Evolutionary conservation across 2,888 invertebrate genomes (phyloP).

Genomic region (Invenusta paracnida): DNA sequence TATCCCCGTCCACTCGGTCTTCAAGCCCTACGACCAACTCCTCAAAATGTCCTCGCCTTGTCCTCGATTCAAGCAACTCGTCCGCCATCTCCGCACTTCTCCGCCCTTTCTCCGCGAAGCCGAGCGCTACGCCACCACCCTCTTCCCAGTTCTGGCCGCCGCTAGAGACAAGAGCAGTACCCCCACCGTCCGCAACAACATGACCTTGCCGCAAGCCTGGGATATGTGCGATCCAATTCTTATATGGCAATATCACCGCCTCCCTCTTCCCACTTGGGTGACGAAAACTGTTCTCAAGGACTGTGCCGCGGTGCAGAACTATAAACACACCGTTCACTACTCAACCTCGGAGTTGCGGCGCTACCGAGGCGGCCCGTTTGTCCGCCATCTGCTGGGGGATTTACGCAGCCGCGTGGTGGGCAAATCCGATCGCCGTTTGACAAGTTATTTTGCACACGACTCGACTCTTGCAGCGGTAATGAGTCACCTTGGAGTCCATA

Average conservation of each 20-base stretch:
- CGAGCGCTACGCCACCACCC: background rate
- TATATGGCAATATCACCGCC: background rate
- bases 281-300: background rate
- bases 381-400: background rate
- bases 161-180: background rate
- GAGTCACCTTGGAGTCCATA: slow-evolving; percentile 19
- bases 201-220: background rate
- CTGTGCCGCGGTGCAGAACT: background rate
- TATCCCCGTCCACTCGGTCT: slow-evolving; percentile 13
- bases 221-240: background rate
- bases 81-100: background rate
- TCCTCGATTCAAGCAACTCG: background rate
- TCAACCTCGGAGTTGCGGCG: background rate
- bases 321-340: slow-evolving; percentile 2
- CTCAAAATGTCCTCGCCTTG: slow-evolving; percentile 28
- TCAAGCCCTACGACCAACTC: background rate
- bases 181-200: too few species aligned
- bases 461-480: slow-evolving; percentile 1
- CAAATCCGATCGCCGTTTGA: background rate
- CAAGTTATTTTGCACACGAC: slow-evolving; percentile 14
- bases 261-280: background rate
- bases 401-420: background rate
- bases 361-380: slow-evolving; percentile 7
- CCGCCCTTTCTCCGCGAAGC: background rate
- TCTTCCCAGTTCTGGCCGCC: background rate